A percentile compares a stretch with the other conserved stretches of the same genome.
Conservation (phyloP, 1,140 invertebrate species). For the Sinella curviseta region DNA sequence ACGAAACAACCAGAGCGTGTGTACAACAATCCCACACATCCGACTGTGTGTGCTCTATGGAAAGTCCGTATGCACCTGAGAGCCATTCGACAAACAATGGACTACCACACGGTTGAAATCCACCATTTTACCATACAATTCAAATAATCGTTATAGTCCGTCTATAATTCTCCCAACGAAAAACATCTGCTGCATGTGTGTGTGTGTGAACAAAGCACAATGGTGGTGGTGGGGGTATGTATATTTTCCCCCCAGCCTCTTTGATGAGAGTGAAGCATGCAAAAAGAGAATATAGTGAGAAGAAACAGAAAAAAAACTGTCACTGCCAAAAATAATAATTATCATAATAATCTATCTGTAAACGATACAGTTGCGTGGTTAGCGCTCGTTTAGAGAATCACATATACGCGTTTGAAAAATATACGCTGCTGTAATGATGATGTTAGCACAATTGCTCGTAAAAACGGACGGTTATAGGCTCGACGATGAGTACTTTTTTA, state of each 20-base stretch:
- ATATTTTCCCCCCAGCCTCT: too few relatives aligned
- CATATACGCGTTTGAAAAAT: too few relatives aligned
- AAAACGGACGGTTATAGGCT: too few relatives aligned
- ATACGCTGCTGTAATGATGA: too few relatives aligned
- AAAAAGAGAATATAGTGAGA: background rate
- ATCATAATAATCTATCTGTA: conserved; percentile 15
- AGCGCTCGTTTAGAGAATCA: conserved; percentile 1
- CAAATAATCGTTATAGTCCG: background rate
- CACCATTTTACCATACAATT: background rate
- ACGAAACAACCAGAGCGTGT: too few relatives aligned
- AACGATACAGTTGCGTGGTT: conserved; percentile 10
- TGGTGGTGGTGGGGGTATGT: background rate
- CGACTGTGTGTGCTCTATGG: background rate
- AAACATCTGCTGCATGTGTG: background rate
- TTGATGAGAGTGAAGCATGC: conserved; percentile 2
- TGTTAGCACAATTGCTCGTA: background rate
- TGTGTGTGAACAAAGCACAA: too few relatives aligned
- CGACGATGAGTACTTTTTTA: too few relatives aligned
- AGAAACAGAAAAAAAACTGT: background rate
- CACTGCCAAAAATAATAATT: background rate
- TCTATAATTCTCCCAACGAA: background rate
- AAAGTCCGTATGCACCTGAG: background rate
- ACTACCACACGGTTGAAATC: too few relatives aligned
- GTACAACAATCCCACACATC: too few relatives aligned
- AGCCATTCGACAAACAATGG: too few relatives aligned